phyloP scores from a whole-genome alignment of 2,113 vertebrate genomes.

The Sylvietta virens region DNA sequence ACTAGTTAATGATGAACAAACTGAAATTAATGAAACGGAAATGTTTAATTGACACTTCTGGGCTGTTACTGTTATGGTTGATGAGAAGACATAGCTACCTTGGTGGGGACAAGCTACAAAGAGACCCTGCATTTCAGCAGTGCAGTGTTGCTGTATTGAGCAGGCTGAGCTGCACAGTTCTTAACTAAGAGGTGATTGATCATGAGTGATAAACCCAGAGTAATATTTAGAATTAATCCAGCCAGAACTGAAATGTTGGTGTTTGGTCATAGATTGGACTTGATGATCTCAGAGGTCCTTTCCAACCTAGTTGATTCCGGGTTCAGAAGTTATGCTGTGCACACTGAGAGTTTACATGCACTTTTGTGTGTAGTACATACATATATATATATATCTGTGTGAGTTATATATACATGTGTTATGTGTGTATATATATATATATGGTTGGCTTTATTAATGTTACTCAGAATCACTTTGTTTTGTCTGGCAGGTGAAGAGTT shows the following conservation, averaged over 20 bases:
- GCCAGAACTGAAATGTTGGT: not conserved
- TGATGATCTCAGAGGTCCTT: not conserved
- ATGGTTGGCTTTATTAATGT: not conserved
- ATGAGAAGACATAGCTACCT: not conserved
- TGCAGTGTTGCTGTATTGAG: not conserved
- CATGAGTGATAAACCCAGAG: not conserved
- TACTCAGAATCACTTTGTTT: not conserved
- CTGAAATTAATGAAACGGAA: not conserved
- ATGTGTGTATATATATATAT: rapidly evolving
- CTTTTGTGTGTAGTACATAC: not conserved
- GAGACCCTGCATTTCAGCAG: rapidly evolving
- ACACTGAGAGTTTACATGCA: rapidly evolving
- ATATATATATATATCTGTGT: not conserved
- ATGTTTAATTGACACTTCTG: not conserved
- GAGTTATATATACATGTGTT: not conserved
- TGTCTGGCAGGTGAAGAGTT: conserved; percentile 47
- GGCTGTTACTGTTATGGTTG: not conserved
- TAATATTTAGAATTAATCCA: not conserved
- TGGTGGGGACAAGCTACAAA: not conserved
- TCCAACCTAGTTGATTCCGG: not conserved
- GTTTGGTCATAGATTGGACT: not conserved
- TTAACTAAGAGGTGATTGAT: not conserved
- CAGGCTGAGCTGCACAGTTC: not conserved
- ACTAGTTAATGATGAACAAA: not conserved
- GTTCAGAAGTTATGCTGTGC: not conserved